These are phyloP conservation scores for Labrus mixtus DNA, from an alignment of 2,113 vertebrate genomes.

Conservation along the genomic window DNA sequence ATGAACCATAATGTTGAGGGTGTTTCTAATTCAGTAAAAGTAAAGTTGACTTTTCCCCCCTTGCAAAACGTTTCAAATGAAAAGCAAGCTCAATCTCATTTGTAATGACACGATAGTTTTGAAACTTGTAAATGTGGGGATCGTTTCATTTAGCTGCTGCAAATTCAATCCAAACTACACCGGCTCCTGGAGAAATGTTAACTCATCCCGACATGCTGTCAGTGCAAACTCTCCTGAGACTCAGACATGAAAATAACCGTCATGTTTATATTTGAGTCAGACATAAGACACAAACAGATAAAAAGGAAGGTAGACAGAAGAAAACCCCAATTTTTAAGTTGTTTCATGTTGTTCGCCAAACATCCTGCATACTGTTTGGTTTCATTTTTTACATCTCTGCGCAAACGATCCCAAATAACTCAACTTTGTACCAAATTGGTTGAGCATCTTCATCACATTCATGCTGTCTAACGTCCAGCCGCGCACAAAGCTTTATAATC, in stretches of 20 bases:
- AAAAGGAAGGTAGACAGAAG: too few relatives aligned
- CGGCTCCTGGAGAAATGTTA: too few relatives aligned
- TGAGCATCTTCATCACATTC: not conserved
- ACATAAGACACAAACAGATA: too few relatives aligned
- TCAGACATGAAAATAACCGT: too few relatives aligned
- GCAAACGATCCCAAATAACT: not conserved
- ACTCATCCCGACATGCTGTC: not conserved
- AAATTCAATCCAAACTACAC: not conserved
- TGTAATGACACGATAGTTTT: not conserved
- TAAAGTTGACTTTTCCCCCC: too few relatives aligned
- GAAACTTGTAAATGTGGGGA: not conserved
- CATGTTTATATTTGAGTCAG: too few relatives aligned
- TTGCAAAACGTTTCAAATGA: too few relatives aligned
- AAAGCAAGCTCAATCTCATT: too few relatives aligned
- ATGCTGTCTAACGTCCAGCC: not conserved
- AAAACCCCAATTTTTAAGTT: too few relatives aligned
- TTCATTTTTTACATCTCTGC: not conserved
- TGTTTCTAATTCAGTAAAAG: too few relatives aligned
- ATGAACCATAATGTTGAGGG: too few relatives aligned
- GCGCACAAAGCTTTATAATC: constrained; percentile 12
- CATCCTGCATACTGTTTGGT: not conserved
- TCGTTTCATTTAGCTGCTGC: not conserved
- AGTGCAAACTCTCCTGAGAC: not conserved
- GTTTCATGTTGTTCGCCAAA: not conserved
- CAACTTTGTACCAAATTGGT: not conserved